Evolutionary conservation across 1,140 invertebrate genomes (phyloP).

Genomic region (Diprion similis): DNA sequence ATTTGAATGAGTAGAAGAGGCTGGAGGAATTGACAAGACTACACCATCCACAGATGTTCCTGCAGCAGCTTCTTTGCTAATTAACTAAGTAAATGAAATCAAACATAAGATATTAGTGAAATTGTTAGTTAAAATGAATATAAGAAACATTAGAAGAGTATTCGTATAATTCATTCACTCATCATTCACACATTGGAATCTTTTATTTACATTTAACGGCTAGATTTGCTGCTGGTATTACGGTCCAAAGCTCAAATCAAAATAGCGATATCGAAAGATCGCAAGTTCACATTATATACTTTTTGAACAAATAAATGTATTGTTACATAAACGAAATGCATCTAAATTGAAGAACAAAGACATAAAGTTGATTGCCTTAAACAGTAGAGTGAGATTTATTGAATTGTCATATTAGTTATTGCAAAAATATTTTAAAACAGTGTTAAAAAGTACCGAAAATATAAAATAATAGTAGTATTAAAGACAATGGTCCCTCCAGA

Average conservation of each 20-base stretch:
- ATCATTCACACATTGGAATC: not conserved
- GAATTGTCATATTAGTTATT: not conserved
- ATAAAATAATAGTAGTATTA: not conserved
- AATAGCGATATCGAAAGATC: no score
- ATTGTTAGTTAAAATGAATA: conserved; percentile 34
- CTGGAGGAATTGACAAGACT: conserved; percentile 31
- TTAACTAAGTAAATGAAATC: conserved; percentile 36
- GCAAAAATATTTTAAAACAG: not conserved
- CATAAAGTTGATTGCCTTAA: not conserved
- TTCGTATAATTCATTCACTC: not conserved
- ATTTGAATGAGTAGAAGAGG: conserved; percentile 23
- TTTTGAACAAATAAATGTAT: not conserved
- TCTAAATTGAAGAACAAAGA: not conserved
- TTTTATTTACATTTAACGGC: no score
- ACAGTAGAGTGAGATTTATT: not conserved
- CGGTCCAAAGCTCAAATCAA: no score
- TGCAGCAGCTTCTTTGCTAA: conserved; percentile 38
- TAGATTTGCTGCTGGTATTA: no score
- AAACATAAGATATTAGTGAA: conserved; percentile 41
- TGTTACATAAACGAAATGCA: not conserved
- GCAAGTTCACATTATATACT: not conserved
- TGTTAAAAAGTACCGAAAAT: not conserved
- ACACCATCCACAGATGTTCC: conserved; percentile 52
- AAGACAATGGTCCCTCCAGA: not conserved
- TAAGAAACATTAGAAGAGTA: not conserved